Percentiles rank a stretch among this genome's conserved stretches.
phyloP scores from a whole-genome alignment of 92 coral and sea anemone species.

The Meandrina meandrites region DNA sequence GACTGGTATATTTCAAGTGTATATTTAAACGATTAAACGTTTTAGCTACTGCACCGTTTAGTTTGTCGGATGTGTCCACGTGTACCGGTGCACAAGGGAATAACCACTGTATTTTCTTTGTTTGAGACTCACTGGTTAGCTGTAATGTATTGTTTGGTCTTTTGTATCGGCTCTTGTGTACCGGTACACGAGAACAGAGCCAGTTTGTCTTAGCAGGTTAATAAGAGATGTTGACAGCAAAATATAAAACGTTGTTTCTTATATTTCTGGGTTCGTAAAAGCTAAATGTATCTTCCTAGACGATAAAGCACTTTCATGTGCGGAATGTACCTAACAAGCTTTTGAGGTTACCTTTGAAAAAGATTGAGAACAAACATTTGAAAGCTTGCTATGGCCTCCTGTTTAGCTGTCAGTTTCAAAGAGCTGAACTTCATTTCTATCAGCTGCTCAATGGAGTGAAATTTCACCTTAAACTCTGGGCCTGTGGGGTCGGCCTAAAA shows the following conservation, averaged over 20 bases:
- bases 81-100: too few species aligned
- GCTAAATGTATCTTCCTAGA: neutral
- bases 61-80: too few species aligned
- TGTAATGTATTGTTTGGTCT: too few species aligned
- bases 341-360: constrained; percentile 73
- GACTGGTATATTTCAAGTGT: neutral
- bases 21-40: neutral
- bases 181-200: too few species aligned
- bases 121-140: too few species aligned
- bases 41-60: neutral
- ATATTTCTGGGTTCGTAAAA: too few species aligned
- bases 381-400: constrained; percentile 90
- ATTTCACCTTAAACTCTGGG: constrained; percentile 67
- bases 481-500: constrained; percentile 81
- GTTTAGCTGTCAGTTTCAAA: constrained; percentile 78
- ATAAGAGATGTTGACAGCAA: too few species aligned
- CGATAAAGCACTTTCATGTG: neutral
- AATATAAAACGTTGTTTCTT: too few species aligned
- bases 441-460: constrained; percentile 61
- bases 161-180: too few species aligned
- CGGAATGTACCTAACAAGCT: neutral
- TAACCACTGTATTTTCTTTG: too few species aligned
- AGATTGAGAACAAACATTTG: constrained; percentile 78
- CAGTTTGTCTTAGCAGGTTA: too few species aligned
- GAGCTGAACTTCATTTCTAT: constrained; percentile 73